Evolutionary conservation across 2,113 vertebrate genomes (phyloP), one percentile per base, ranked within the genome.

Genomic region (Herpetotheres cachinnans): DNA sequence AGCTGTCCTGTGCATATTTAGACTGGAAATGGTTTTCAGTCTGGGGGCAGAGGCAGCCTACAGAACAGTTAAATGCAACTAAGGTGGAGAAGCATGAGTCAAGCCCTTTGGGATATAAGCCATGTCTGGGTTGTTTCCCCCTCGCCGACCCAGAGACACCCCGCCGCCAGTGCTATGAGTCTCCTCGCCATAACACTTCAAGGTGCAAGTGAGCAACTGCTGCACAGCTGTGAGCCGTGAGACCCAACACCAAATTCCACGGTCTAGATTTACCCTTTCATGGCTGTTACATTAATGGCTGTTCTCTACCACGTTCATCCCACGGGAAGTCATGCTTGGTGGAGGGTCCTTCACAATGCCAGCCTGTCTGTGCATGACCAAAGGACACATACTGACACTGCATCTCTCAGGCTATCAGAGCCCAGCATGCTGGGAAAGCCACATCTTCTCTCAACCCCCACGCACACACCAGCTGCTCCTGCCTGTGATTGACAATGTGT

Each of bases 401-500:
- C 79, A 95, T 94, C 87, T 96, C 79, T 85, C 0, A 1, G 44
- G 72, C 40, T 78, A 85, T 59, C 61, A 59, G 69, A 84, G 49
- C 26, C 34, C 82, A 88, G 86, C 32, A 11, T 76, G 82, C 90
- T 85, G 95, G 91, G 80, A 95, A 93, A 97, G 59, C 77, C 86
- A 63, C 46, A 50, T 71, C 79, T 82, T 52, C 90, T 83, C 76
- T 56, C 92, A 84, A 29, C 61, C 86, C 95, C 61, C 71, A n/a
- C 46, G 0, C 91, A 59, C 58, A 44, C 77, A 67, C 67, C 97
- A 97, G 89, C 95, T 97, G 95, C 92, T 95, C 81, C 94, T 61
- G 89, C 63, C 56, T 69, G 55, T 90, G 85, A 87, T 2, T 80
- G 71, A 77, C 63, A 40, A 40, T 1, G 21, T 76, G 77, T 47